phyloP scores from a whole-genome alignment of 2,113 vertebrate genomes.

The Theropithecus gelada region DNA sequence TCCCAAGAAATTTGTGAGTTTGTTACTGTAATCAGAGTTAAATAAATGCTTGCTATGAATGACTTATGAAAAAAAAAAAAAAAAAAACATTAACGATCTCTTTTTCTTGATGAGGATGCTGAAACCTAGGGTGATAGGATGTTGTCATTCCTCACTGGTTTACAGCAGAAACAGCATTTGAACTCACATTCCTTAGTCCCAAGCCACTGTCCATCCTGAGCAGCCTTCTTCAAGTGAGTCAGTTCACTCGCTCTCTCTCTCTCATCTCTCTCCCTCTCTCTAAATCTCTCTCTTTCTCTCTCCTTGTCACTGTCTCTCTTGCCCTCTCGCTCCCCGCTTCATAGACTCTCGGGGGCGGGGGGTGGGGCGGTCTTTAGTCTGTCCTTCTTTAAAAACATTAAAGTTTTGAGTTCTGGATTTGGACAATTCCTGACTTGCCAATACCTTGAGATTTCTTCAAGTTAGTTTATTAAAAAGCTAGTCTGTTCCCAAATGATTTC shows the following conservation, averaged over 20 bases:
- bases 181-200: background rate
- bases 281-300: background rate
- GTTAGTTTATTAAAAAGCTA: slow-evolving; percentile 34
- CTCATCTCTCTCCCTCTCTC: accelerated
- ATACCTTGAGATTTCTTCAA: background rate
- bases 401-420: background rate
- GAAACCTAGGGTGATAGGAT: background rate
- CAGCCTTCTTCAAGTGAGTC: too few species aligned
- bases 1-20: background rate
- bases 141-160: background rate
- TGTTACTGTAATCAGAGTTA: background rate
- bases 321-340: accelerated
- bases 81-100: background rate
- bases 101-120: background rate
- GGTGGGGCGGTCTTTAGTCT: background rate
- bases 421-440: background rate
- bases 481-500: background rate
- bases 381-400: background rate
- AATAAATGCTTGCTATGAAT: background rate
- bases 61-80: background rate
- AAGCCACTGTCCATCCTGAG: background rate
- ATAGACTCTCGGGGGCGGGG: background rate
- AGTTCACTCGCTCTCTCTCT: too few species aligned
- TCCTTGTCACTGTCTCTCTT: background rate
- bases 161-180: background rate